Base-by-base conservation (phyloP, 2,113 vertebrate genomes). In the Paracanthobrama guichenoti region DNA sequence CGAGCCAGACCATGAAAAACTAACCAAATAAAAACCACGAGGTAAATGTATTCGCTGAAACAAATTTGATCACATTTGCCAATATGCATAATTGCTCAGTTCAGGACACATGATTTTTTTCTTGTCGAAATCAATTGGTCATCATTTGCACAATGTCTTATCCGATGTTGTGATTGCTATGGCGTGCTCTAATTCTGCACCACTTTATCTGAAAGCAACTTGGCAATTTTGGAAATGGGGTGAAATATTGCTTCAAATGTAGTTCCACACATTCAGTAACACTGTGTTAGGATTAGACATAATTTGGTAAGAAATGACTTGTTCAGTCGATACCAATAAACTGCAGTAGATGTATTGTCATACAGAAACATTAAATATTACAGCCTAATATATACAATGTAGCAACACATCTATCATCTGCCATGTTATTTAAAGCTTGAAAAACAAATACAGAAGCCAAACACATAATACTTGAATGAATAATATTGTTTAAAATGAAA, bases 381-480 rank as follows among this genome's bases (percentile, higher is more conserved):
- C 81, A 72, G 62, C 50, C 71, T 86, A 88, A 81, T 89, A 89
- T 90, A 87, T 90, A 90, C 89, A 90, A 69, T 28, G 46, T 71
- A 82, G 83, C 69, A 64, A 87, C 48, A 86, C 66, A 66, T 83
- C 71, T 85, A 24, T 84, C 71, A 53, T 84, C 57, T 9, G 18
- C 46, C 79, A 60, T 69, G 64, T 67, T 69, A 53, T 31, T 86
- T 84, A 87, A 88, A 89, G 86, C 88, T 84, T 77, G 48, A 24
- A 82, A 89, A 82, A 57, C 84, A 83, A 82, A 81, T 59, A 26
- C 44, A 85, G 75, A 83, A 39, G 50, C 18, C 60, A 64, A 76
- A 67, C 10, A 31, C 31, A 11, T 67, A 73, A 78, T 79, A 83
- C 82, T 57, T 42, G 48, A 55, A 55, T 73, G 71, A 57, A 26